Conservation (phyloP, 2,113 vertebrate species). For the Copsychus sechellarum region DNA sequence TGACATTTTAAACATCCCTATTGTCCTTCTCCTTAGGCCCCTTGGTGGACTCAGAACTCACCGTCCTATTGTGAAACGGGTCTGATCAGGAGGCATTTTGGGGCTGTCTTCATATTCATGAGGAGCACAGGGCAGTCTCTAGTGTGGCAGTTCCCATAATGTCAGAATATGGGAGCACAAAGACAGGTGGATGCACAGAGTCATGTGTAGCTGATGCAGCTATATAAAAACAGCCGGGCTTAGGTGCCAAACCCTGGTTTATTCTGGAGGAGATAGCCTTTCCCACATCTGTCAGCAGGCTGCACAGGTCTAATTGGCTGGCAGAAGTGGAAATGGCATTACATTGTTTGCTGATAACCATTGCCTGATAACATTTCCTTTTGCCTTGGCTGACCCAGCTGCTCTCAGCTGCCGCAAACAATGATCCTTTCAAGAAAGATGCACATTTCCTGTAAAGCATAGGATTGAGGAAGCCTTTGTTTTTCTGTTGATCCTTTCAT, state of each 20-base stretch:
- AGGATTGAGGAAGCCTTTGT: conserved; percentile 23
- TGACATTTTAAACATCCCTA: neutral
- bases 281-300: neutral
- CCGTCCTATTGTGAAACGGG: neutral
- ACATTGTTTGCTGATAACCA: neutral
- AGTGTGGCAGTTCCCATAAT: neutral
- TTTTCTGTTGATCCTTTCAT: neutral
- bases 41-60: neutral
- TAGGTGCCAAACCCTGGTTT: neutral
- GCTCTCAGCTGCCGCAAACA: conserved; percentile 47
- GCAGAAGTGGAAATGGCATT: conserved; percentile 16
- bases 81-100: neutral
- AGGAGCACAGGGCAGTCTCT: neutral
- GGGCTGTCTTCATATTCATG: neutral
- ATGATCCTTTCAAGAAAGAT: conserved; percentile 22
- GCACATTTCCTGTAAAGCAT: neutral
- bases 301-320: neutral
- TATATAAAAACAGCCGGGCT: neutral
- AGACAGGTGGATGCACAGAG: neutral
- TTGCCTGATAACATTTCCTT: conserved; percentile 2
- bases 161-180: neutral
- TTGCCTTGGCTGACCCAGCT: conserved; percentile 15
- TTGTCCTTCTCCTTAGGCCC: neutral
- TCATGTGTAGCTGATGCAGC: neutral
- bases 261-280: neutral